Base-by-base conservation (phyloP, 2,113 vertebrate species). In the Eretmochelys imbricata region DNA sequence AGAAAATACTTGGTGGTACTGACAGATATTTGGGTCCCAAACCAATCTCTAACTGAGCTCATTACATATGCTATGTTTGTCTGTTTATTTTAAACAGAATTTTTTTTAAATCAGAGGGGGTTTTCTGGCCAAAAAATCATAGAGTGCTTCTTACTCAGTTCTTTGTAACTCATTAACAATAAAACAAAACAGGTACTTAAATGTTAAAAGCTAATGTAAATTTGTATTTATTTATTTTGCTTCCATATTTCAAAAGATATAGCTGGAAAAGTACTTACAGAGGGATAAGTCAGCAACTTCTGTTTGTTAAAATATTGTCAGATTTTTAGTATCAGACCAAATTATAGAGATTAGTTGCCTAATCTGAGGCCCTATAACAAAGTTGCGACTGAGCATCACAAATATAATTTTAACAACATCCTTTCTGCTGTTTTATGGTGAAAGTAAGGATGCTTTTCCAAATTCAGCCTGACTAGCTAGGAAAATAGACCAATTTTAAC, bases 351-450 rank as follows among this genome's bases (percentile, higher is more conserved):
- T 96, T 95, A 94, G 42, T 91, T 93, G 72, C 25, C 75, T 95
- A 86, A 95, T 95, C 79, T 89, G 54, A 79, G 75, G 54, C 89
- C 53, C 54, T 94, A 93, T 89, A 65, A 82, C 9, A 91, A 95
- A 92, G 89, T 95, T 91, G 86, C 80, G 79, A 62, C 84, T 94
- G 92, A 93, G 94, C 76, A 91, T 88, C 95, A 93, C 69, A 89
- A 95, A 95, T n/a, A 84, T 76, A 88, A 69, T 79, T 96, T 87
- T 89, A 62, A n/a, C 54, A 94, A 82, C 24, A 65, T 91, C 59
- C 76, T 76, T 82, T 72, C 92, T 96, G 87, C 95, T 94, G 81
- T 91, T 96, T 95, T 93, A 88, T 78, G 91, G 90, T 93, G 89
- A 48, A 91, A 84, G 46, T 54, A 78, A 76, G 81, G 24, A 48